Evolutionary conservation across 2,888 invertebrate genomes (phyloP), one percentile per base, ranked within the genome.

Genomic region (Drosophila borealis): DNA sequence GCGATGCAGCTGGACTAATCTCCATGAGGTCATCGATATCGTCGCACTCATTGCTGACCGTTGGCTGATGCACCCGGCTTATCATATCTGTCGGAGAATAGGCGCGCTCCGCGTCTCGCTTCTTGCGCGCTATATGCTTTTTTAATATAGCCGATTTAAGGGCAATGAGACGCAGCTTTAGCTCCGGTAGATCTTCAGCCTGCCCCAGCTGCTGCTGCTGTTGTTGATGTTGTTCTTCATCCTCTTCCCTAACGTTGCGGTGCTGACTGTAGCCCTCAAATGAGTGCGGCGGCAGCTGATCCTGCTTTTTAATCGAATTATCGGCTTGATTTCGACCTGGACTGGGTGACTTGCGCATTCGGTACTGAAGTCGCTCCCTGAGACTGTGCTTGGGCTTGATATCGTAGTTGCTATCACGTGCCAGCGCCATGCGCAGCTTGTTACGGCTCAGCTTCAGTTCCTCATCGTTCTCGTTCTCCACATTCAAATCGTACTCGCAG

Each of bases 51-150:
- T 64, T 73, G 10, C 46, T 74, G 8, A 59, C 54, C 17, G 71
- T 73, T 9, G 81, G 75, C 60, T 53, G 63, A 29, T 80, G 84
- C 17, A 89, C 76, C 11, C 89, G 78, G 45, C 90, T 87, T 21
- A 91, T 89, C 74, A 92, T 92, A 70, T 92, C 92, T 3, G 92
- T 92, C 9, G 92, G 92, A 0, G 92, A 93, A 65, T 92, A 92
- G 1, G 92, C 92, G 3, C 89, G 81, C 39, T 90, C 91, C 0
- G 91, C 91, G 54, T 90, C 90, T 0, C 92, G 90, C 65, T 90
- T 91, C 62, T 92, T 91, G 3, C 92, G 88, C 0, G 89, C 90
- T 64, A 88, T 74, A 66, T 91, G 91, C 51, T 92, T 92, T 48
- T 90, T 91, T 3, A 92, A 61, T 5, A 92, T 84, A 0, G 92